A percentile compares a stretch with the other conserved stretches of the same genome.
Conservation (phyloP, 2,888 invertebrate genomes). For the Melinaea marsaeus region DNA sequence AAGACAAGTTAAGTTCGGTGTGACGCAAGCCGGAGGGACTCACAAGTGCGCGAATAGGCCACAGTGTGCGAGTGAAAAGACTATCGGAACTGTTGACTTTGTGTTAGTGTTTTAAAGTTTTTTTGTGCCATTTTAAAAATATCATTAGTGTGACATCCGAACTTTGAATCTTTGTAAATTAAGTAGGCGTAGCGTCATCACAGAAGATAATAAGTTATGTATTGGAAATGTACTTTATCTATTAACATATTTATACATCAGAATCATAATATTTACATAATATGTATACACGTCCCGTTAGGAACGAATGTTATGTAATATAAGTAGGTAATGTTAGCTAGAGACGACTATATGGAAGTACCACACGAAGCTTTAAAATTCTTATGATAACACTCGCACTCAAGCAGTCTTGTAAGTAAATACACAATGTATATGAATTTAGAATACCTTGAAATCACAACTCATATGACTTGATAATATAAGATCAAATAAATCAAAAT, state of each 20-base stretch:
- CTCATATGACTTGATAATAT: constrained; percentile 11
- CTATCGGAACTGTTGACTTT: constrained; percentile 71
- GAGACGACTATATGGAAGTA: constrained; percentile 70
- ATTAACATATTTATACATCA: constrained; percentile 77
- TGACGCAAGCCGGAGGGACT: constrained; percentile 38
- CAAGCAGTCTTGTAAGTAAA: constrained; percentile 63
- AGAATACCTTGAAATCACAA: constrained; percentile 34
- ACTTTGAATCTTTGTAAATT: constrained; percentile 75
- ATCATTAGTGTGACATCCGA: constrained; percentile 76
- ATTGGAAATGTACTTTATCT: constrained; percentile 72
- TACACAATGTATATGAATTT: constrained; percentile 52
- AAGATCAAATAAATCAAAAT: constrained; percentile 3
- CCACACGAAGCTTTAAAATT: constrained; percentile 78
- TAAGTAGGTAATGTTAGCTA: constrained; percentile 72
- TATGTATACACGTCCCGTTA: constrained; percentile 78
- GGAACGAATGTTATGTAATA: constrained; percentile 76
- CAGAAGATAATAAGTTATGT: constrained; percentile 73
- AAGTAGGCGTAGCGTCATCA: constrained; percentile 72
- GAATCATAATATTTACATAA: constrained; percentile 74
- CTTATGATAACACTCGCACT: constrained; percentile 78
- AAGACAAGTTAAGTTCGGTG: constrained; percentile 41
- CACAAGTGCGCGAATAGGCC: constrained; percentile 45
- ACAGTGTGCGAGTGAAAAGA: constrained; percentile 58
- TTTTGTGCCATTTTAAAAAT: constrained; percentile 77
- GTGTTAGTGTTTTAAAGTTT: constrained; percentile 78